Evolutionary conservation across 2,797 vertebrate species (phyloP), one percentile per base, ranked within the genome.

Genomic region (Cryptoprocta ferox): DNA sequence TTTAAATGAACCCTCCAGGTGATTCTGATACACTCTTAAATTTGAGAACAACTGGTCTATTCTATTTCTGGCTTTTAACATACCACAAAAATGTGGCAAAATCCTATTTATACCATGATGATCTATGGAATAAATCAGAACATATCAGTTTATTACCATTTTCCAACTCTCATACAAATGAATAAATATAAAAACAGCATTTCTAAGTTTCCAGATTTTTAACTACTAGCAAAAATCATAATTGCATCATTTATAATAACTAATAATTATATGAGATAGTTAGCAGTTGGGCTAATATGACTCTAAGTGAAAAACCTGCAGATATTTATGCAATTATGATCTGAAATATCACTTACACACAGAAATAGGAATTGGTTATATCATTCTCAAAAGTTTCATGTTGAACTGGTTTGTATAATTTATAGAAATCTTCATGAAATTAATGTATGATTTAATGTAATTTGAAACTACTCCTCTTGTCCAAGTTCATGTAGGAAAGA

Each of bases 131-230:
- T 80, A 96, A 68, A 71, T 39, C 12, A 50, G 2, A 87, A 42
- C 0, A 39, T 59, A 71, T 61, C 13, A 79, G 18, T 89, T 87
- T 56, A 68, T 75, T 73, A 59, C 5, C 6, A n/a, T 83, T 86
- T 79, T 87, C 45, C 19, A 14, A 94, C 12, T 0, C 12, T 14
- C 24, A 53, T 48, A 84, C 26, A 92, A 45, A 87, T 39, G 14
- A 90, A 3, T 96, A 71, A 61, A 78, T 76, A 42, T 48, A 90
- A 95, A 75, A 0, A n/a, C 2, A 75, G 76, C 6, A 96, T 73
- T 85, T 95, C 35, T 71, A 66, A 30, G 71, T 84, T 91, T 94
- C 13, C 30, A 28, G 59, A 88, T 50, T 71, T 66, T 96, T 66
- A 84, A 79, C 32, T 50, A 39, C 18, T 73, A 50, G 18, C 56